Evolutionary conservation across 30 jellyfish, hydroid and myxozoan genomes (phyloP), one percentile per base, ranked within the genome.

Genomic region (Aurelia aurita complex sp. Pacific): DNA sequence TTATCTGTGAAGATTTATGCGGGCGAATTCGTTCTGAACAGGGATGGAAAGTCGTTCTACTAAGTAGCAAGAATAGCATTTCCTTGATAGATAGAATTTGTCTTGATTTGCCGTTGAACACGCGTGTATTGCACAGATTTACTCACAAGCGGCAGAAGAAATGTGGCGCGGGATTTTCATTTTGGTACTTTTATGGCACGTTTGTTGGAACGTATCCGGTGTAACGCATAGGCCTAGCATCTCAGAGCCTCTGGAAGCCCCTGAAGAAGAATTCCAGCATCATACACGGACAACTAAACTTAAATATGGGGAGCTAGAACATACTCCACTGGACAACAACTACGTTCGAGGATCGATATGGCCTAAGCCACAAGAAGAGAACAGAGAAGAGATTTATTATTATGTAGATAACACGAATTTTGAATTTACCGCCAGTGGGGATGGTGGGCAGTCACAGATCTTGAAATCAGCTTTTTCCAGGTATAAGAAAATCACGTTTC

Each of bases 361-460:
- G 92, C 97, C 97, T 15, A 88, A 88, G 42, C 97, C 97, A 15
- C 85, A 40, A 42, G 85, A 80, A 51, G 97, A 88, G 59, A 52
- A 51, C 0, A 38, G 85, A 73, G 88, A 71, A 46, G 67, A 80
- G 34, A 40, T 42, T 16, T 59, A 53, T 55, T 88, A 17, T 57
- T 43, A 87, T 32, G 36, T 88, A 2, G 88, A 88, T 82, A 87
- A 80, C 12, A 69, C 63, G 33, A 57, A 69, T 14, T 88, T 88
- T 51, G 74, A 61, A 74, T 88, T 79, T 63, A 38, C 15, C 4
- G 57, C 50, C 11, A 29, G 40, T n/a, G 81, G 81, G 33, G 33
- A 79, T 79, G 70, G 70, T 5, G 70, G 36, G 13, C 50, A 61
- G 10, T 40, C 69, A 9, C 89, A 88, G 52, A 90, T 88, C 53